Percentiles rank a stretch among this genome's conserved stretches.
phyloP scores from a whole-genome alignment of 2,113 vertebrate genomes.

The Alethe diademata region DNA sequence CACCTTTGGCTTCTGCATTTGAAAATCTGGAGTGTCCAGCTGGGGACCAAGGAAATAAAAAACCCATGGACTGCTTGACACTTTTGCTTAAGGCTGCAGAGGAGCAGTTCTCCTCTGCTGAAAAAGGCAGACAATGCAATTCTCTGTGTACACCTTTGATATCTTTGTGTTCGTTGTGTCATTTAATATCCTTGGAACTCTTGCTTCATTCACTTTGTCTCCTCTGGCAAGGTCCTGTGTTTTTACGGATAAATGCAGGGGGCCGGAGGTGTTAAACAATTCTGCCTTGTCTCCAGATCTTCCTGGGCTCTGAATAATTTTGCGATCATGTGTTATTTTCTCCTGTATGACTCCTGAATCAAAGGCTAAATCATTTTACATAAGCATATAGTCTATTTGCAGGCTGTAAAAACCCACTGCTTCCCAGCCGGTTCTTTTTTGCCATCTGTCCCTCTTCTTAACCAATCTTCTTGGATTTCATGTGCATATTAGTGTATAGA shows the following conservation, averaged over 20 bases:
- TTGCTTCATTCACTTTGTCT: not conserved
- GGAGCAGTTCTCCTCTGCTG: not conserved
- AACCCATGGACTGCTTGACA: not conserved
- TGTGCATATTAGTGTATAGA: not conserved
- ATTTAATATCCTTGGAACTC: not conserved
- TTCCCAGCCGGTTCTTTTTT: slow-evolving; percentile 29
- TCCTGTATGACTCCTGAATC: slow-evolving; percentile 18
- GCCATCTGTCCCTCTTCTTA: slow-evolving; percentile 56
- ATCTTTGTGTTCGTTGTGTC: not conserved
- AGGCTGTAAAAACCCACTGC: slow-evolving; percentile 42
- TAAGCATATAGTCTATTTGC: slow-evolving; percentile 42
- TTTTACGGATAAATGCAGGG: not conserved
- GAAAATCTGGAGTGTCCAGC: not conserved
- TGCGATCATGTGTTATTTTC: slow-evolving; percentile 28
- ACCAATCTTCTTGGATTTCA: not conserved
- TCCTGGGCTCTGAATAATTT: slow-evolving; percentile 15
- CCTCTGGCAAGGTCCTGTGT: not conserved
- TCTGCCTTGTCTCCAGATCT: not conserved
- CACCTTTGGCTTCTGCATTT: not conserved
- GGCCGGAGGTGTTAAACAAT: not conserved
- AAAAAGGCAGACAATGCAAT: not conserved
- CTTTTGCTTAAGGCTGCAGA: not conserved
- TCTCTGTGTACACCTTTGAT: not conserved
- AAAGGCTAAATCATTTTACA: slow-evolving; percentile 48
- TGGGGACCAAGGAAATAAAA: not conserved